Conservation (phyloP, 2,113 vertebrate genomes). For the Rafetus swinhoei region DNA sequence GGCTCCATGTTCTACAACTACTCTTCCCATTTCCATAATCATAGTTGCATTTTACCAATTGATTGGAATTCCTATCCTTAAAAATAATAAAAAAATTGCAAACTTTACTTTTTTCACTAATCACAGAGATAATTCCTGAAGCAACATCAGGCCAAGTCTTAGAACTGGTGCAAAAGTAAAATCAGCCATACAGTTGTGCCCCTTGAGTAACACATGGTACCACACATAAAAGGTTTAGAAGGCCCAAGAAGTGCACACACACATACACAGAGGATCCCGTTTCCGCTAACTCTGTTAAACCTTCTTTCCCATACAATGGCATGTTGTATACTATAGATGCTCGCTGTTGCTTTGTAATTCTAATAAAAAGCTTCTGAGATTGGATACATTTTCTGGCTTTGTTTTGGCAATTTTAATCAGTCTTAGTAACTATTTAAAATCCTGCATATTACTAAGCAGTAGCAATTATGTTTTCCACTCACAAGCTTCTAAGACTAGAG, state of each 20-base stretch:
- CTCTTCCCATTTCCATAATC: neutral
- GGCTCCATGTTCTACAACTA: too few species aligned
- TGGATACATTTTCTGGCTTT: constrained; percentile 7
- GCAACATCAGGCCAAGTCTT: neutral
- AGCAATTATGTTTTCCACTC: neutral
- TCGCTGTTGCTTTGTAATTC: constrained; percentile 28
- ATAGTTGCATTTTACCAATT: neutral
- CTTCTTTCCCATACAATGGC: neutral
- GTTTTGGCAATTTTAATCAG: constrained; percentile 28
- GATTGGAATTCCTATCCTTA: neutral
- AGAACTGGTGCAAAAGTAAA: neutral
- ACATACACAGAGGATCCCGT: neutral
- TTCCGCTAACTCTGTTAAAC: neutral
- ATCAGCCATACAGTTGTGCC: neutral
- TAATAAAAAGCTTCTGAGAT: constrained; percentile 19
- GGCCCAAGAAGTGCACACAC: too few species aligned
- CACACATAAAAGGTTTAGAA: too few species aligned
- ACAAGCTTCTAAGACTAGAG: constrained; percentile 13
- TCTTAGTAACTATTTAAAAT: constrained; percentile 40
- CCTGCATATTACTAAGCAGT: neutral
- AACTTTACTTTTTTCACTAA: neutral
- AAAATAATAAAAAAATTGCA: neutral
- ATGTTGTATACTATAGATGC: rapidly evolving
- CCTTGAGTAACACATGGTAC: too few species aligned
- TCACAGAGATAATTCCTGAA: constrained; percentile 3